phyloP scores from a whole-genome alignment of 2,797 vertebrate genomes.

The Synanceia verrucosa region DNA sequence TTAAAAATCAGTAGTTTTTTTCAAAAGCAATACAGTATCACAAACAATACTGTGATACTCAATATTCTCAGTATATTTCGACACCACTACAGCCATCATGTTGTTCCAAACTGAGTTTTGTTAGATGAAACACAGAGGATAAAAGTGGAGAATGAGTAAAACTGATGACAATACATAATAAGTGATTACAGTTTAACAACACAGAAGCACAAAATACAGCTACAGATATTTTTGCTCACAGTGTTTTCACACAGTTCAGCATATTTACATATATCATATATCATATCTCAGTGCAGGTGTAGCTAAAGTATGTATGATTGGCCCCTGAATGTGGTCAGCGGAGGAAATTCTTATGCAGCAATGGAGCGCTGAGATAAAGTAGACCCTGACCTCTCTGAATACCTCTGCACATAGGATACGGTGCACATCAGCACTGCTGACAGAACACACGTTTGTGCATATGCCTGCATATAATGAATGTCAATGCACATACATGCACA shows the following conservation, averaged over 20 bases:
- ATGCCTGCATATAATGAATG: constrained; percentile 29
- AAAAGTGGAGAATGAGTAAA: neutral
- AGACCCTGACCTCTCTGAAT: constrained; percentile 26
- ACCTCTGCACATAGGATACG: constrained; percentile 27
- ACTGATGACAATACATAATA: neutral
- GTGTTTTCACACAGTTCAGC: constrained; percentile 29
- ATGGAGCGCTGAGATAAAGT: constrained; percentile 54
- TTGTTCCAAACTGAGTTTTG: neutral
- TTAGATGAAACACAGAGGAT: neutral
- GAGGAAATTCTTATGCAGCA: constrained; percentile 37
- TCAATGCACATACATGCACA: constrained; percentile 17
- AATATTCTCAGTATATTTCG: neutral
- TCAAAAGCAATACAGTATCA: neutral
- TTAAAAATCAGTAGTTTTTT: neutral
- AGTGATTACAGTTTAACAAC: neutral
- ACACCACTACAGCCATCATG: neutral
- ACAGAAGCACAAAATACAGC: neutral
- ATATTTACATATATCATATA: constrained; percentile 12
- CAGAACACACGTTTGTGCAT: constrained; percentile 31
- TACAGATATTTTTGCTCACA: no score
- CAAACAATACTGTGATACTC: fast-evolving
- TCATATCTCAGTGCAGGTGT: constrained; percentile 30
- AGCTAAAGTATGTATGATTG: constrained; percentile 20
- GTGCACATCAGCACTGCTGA: constrained; percentile 48
- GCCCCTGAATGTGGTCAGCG: constrained; percentile 35